Evolutionary conservation across 2,888 invertebrate genomes (phyloP).

Genomic region (Dynastes maya): DNA sequence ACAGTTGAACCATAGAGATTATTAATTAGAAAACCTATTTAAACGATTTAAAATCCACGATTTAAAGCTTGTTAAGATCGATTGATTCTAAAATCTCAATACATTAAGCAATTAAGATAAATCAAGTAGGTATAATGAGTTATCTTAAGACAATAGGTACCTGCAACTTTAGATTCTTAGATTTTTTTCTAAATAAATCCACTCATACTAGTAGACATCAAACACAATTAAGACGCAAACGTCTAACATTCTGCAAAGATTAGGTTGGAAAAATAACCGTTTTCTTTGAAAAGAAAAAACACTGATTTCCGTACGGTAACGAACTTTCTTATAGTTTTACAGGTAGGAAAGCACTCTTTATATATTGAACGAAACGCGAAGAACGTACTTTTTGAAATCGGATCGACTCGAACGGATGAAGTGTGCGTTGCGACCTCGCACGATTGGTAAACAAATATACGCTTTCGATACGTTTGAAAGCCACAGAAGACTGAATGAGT

Average conservation of each 20-base stretch:
- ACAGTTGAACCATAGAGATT: not conserved
- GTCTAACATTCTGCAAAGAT: not conserved
- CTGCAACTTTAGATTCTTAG: not conserved
- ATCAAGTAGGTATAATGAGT: not conserved
- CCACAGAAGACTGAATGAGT: conserved; percentile 33
- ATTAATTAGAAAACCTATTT: conserved; percentile 19
- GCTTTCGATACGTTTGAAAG: conserved; percentile 34
- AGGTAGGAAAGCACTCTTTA: not conserved
- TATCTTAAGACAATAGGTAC: not conserved
- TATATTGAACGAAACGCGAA: not conserved
- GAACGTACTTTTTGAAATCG: not conserved
- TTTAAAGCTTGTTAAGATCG: not conserved
- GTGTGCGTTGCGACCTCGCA: not conserved
- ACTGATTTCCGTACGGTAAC: not conserved
- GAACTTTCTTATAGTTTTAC: not conserved
- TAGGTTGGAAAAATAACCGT: too few species aligned
- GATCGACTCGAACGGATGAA: not conserved
- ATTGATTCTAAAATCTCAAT: too few species aligned
- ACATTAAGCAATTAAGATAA: too few species aligned
- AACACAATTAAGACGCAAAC: not conserved
- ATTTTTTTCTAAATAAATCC: not conserved
- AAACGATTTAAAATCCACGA: conserved; percentile 39
- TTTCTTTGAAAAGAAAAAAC: not conserved
- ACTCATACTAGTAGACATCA: not conserved
- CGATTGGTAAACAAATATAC: conserved; percentile 3